Evolutionary conservation across 2,113 vertebrate genomes (phyloP).

Genomic region (Choloepus hoffmanni): DNA sequence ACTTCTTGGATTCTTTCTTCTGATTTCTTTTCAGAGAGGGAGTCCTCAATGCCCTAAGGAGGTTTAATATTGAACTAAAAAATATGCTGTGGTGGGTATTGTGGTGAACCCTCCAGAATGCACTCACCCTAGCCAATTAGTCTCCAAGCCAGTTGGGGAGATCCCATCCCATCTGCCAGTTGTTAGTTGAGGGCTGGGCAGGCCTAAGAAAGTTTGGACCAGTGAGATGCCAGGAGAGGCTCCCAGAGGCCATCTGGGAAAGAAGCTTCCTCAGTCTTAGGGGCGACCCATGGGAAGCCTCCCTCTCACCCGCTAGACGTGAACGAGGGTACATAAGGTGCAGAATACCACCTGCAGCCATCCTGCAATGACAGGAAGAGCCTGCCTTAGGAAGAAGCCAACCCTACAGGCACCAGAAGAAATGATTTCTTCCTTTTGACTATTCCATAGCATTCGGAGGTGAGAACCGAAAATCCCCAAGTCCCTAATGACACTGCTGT

Average conservation of each 20-base stretch:
- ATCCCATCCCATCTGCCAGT: constrained; percentile 1
- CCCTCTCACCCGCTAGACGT: not conserved
- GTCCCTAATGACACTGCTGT: not conserved
- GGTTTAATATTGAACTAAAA: constrained; percentile 16
- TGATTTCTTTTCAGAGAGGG: constrained; percentile 7
- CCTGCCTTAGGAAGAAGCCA: not conserved
- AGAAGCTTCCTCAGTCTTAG: not conserved
- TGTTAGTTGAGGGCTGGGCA: not conserved
- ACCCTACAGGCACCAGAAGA: constrained; percentile 6
- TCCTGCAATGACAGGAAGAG: not conserved
- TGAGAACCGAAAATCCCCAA: constrained; percentile 16
- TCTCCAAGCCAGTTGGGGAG: not conserved
- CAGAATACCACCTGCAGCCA: not conserved
- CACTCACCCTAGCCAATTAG: not conserved
- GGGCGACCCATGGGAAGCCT: not conserved
- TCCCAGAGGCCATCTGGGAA: not conserved
- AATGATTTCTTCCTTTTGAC: not conserved
- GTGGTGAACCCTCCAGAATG: not conserved
- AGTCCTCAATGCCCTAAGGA: constrained; percentile 30
- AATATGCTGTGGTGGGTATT: not conserved
- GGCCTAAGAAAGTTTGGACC: constrained; percentile 44
- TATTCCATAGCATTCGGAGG: not conserved
- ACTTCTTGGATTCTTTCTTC: not conserved
- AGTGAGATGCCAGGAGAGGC: constrained; percentile 16
- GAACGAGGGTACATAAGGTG: not conserved